These are phyloP conservation scores for Brachymystax lenok DNA, from an alignment of 2,797 vertebrate genomes.

Conservation along the genomic window DNA sequence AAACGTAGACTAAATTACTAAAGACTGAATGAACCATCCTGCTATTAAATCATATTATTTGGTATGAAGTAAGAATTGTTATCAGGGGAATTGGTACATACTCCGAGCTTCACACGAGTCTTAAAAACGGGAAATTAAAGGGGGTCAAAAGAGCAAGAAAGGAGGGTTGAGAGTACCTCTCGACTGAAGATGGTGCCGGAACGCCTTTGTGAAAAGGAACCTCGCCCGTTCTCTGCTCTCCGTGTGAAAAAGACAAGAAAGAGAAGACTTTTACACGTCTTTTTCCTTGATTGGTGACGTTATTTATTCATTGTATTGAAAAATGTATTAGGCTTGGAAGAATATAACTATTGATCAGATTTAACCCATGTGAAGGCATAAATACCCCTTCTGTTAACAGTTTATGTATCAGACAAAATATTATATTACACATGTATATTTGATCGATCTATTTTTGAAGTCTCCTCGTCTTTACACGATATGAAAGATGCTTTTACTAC, in stretches of 20 bases:
- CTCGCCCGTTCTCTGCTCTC: neutral
- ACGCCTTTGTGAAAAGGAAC: slow-evolving; percentile 9
- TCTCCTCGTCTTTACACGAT: neutral
- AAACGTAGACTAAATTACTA: no score
- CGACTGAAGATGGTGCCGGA: slow-evolving; percentile 14
- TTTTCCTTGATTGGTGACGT: slow-evolving; percentile 3
- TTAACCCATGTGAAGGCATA: neutral
- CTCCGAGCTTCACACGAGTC: neutral
- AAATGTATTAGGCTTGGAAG: neutral
- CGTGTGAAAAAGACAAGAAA: slow-evolving; percentile 2
- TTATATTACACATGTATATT: neutral
- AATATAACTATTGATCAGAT: neutral
- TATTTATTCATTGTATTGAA: neutral
- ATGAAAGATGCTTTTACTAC: neutral
- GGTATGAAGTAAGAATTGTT: neutral
- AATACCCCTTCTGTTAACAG: neutral
- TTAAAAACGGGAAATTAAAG: neutral
- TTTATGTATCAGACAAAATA: neutral
- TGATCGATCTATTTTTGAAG: neutral
- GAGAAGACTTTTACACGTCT: slow-evolving; percentile 7
- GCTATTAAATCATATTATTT: neutral
- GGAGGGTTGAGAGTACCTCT: neutral
- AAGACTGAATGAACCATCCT: neutral
- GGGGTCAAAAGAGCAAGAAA: neutral
- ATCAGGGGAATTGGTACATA: neutral